phyloP scores from a whole-genome alignment of 2,113 vertebrate species.

The Agapornis roseicollis region DNA sequence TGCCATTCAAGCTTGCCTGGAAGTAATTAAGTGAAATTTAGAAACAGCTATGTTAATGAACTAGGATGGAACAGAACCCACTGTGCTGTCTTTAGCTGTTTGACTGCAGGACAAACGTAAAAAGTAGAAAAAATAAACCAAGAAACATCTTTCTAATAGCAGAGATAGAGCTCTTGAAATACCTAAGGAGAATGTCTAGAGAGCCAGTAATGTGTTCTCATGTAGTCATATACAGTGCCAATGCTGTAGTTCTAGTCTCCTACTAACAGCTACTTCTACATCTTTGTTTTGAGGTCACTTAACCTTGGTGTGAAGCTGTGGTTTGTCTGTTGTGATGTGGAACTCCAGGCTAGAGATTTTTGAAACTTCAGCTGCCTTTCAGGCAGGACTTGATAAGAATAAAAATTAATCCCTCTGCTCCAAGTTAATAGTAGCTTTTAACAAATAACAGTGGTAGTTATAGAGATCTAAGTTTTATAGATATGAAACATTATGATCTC shows the following conservation, averaged over 20 bases:
- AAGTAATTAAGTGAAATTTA: conserved; percentile 56
- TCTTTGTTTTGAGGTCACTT: background rate
- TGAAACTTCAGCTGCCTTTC: background rate
- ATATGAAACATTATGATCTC: background rate
- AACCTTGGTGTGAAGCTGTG: background rate
- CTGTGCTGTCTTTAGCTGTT: background rate
- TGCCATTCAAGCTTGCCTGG: conserved; percentile 40
- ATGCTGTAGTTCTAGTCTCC: background rate
- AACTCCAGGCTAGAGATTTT: background rate
- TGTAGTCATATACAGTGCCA: background rate
- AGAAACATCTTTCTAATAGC: background rate
- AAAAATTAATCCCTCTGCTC: background rate
- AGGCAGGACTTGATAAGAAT: background rate
- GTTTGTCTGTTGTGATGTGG: background rate
- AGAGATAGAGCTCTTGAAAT: background rate
- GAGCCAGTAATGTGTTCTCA: background rate
- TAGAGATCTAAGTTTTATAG: background rate
- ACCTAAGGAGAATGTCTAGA: background rate
- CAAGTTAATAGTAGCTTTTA: background rate
- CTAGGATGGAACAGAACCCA: background rate
- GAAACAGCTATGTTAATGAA: conserved; percentile 44
- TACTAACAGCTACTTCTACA: background rate
- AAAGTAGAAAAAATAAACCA: background rate
- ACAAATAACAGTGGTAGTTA: background rate
- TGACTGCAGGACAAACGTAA: background rate